A percentile compares a stretch with the other conserved stretches of the same genome.
Evolutionary conservation across 2,888 invertebrate genomes (phyloP).

Genomic region (Ctena decussata): DNA sequence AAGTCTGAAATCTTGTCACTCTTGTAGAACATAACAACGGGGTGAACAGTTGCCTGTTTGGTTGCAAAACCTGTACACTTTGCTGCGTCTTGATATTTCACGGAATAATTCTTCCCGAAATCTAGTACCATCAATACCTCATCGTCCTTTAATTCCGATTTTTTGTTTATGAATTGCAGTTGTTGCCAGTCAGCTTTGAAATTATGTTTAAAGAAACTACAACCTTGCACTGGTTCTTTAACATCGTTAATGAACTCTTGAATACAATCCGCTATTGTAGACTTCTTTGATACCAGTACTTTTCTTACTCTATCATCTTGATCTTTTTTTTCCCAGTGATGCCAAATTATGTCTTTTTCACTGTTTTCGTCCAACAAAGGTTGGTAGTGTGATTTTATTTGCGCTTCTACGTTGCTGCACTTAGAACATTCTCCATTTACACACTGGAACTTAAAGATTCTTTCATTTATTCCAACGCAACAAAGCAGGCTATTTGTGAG

Average conservation of each 20-base stretch:
- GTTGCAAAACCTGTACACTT: slow-evolving; percentile 42
- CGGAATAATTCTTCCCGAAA: slow-evolving; percentile 49
- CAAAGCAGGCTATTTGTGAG: not conserved
- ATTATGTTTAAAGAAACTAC: slow-evolving; percentile 32
- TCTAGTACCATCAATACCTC: slow-evolving; percentile 49
- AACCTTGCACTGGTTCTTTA: slow-evolving; percentile 30
- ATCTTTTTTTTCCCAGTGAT: slow-evolving; percentile 55
- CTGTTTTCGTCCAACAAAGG: not conserved
- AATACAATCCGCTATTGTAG: too few species aligned
- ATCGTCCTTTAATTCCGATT: slow-evolving; percentile 43
- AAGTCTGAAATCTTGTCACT: slow-evolving; percentile 30
- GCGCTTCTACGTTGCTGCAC: slow-evolving; percentile 17
- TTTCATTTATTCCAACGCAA: not conserved
- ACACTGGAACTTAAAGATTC: slow-evolving; percentile 39
- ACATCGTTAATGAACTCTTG: slow-evolving; percentile 20
- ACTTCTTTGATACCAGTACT: slow-evolving; percentile 1
- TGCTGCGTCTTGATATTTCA: slow-evolving; percentile 52
- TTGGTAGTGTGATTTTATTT: not conserved
- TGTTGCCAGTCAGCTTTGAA: slow-evolving; percentile 52
- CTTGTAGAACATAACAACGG: slow-evolving; percentile 51
- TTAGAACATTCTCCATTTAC: slow-evolving; percentile 34
- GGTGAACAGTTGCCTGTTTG: slow-evolving; percentile 50
- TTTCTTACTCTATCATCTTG: slow-evolving; percentile 24
- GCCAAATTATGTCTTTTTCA: slow-evolving; percentile 19
- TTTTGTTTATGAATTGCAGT: slow-evolving; percentile 44